Conservation (phyloP, 2,888 invertebrate species). For the Patella depressa region DNA sequence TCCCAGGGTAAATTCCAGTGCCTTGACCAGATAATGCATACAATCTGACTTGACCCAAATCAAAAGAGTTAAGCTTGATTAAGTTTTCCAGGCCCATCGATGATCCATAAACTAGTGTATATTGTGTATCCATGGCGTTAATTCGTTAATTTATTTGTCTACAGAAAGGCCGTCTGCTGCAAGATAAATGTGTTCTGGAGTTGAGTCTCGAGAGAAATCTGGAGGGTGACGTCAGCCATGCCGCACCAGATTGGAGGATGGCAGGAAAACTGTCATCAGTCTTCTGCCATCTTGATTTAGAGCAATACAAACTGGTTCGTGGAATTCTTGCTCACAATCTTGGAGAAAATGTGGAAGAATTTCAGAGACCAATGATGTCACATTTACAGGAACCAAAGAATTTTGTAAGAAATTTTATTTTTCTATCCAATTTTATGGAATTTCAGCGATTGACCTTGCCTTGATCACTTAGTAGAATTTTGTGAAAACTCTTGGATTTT, state of each 20-base stretch:
- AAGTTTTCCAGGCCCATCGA: too few relatives aligned
- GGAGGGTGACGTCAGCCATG: constrained; percentile 75
- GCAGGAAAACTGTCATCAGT: constrained; percentile 89
- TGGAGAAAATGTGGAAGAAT: constrained; percentile 82
- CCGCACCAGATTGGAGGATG: constrained; percentile 85
- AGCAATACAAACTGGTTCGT: constrained; percentile 88
- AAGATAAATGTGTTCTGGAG: constrained; percentile 81
- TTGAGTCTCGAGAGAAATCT: constrained; percentile 88
- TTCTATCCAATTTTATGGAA: too few relatives aligned
- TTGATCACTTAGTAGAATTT: too few relatives aligned
- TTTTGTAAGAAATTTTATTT: too few relatives aligned
- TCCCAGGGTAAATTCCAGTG: too few relatives aligned
- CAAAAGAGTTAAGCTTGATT: too few relatives aligned
- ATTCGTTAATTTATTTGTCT: constrained; percentile 1
- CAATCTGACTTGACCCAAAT: not conserved
- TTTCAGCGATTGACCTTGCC: too few relatives aligned
- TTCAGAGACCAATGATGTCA: constrained; percentile 64
- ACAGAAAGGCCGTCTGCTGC: constrained; percentile 74
- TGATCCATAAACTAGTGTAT: too few relatives aligned
- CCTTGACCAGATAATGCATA: too few relatives aligned
- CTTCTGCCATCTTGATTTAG: constrained; percentile 84
- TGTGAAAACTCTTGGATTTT: too few relatives aligned
- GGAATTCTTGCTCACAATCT: constrained; percentile 91
- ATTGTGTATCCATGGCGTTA: too few relatives aligned
- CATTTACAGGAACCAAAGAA: constrained; percentile 72